These are phyloP conservation scores for Lymantria dispar DNA, from an alignment of 2,888 invertebrate genomes.

Conservation along the genomic window DNA sequence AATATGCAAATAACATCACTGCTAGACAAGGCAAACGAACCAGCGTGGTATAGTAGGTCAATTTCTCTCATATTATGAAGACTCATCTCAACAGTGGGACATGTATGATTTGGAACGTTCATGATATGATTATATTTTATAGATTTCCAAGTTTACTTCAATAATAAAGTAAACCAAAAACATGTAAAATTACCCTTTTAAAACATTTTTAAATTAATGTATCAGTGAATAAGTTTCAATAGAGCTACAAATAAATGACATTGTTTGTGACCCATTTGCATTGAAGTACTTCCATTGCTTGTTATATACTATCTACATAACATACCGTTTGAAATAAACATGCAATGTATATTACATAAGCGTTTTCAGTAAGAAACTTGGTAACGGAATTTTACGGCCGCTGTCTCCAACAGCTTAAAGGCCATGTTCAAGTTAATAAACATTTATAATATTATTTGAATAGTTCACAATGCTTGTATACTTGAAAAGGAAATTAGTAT, in stretches of 20 bases:
- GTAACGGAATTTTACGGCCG: slow-evolving; percentile 45
- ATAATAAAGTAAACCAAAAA: not conserved
- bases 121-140: not conserved
- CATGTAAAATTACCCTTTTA: not conserved
- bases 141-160: not conserved
- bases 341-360: slow-evolving; percentile 49
- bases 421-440: slow-evolving; percentile 8
- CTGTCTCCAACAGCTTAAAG: slow-evolving; percentile 15
- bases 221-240: slow-evolving; percentile 57
- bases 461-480: too few species aligned
- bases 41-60: too few species aligned
- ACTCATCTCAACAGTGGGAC: too few species aligned
- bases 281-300: slow-evolving; percentile 57
- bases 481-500: too few species aligned
- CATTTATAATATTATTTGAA: slow-evolving; percentile 2
- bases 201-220: not conserved
- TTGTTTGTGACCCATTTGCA: slow-evolving; percentile 60
- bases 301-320: slow-evolving; percentile 43
- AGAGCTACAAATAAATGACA: slow-evolving; percentile 53
- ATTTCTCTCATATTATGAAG: too few species aligned
- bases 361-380: slow-evolving; percentile 47
- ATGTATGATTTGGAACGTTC: too few species aligned
- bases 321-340: slow-evolving; percentile 36
- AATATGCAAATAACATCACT: too few species aligned
- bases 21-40: not conserved